Percentiles rank a stretch among this genome's conserved stretches.
These are phyloP conservation scores for Pygmarrhopalites habei DNA, from an alignment of 1,140 invertebrate species.

Conservation along the genomic window DNA sequence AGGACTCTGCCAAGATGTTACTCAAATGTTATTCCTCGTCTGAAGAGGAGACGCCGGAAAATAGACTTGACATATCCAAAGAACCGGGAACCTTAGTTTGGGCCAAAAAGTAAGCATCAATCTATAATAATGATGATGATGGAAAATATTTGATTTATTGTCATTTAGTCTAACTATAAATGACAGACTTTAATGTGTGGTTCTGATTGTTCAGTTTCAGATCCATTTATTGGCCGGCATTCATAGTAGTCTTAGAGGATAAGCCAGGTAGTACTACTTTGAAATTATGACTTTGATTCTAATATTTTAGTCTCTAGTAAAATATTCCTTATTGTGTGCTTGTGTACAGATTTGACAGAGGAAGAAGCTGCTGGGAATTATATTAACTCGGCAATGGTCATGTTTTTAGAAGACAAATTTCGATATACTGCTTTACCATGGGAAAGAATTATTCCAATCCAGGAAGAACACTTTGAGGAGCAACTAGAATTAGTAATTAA, in stretches of 20 bases:
- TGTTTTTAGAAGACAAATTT: slow-evolving; percentile 20
- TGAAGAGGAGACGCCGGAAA: background rate
- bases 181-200: too few species aligned
- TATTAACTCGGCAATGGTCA: slow-evolving; percentile 3
- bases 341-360: background rate
- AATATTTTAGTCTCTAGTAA: background rate
- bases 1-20: background rate
- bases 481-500: slow-evolving; percentile 2
- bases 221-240: slow-evolving; percentile 24
- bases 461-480: background rate
- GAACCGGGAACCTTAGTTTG: slow-evolving; percentile 18
- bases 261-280: background rate
- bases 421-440: slow-evolving; percentile 1
- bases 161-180: too few species aligned
- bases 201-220: too few species aligned
- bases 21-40: background rate
- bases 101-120: too few species aligned
- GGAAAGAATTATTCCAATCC: background rate
- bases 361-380: background rate
- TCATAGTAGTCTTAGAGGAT: slow-evolving; percentile 9
- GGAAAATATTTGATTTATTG: too few species aligned
- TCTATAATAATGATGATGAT: too few species aligned
- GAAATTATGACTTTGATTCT: background rate
- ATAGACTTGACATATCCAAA: background rate
- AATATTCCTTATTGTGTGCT: background rate